These are phyloP conservation scores for Cryptoprocta ferox DNA, from an alignment of 2,797 vertebrate genomes.

Conservation along the genomic window DNA sequence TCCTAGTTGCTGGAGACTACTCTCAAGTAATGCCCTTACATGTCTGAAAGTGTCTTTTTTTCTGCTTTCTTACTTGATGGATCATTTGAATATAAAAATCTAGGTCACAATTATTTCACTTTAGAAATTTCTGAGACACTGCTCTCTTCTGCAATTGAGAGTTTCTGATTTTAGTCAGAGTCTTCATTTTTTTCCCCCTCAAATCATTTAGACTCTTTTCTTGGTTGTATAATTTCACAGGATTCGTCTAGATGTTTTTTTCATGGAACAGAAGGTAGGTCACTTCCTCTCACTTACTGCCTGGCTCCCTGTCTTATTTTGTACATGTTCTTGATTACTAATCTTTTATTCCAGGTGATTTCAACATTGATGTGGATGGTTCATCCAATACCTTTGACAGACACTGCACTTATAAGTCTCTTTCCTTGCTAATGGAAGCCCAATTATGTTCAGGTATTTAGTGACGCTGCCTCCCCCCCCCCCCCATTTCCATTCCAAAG, in stretches of 20 bases:
- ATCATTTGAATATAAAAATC: constrained; percentile 23
- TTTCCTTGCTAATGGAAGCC: not conserved
- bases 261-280: not conserved
- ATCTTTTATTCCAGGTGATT: not conserved
- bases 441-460: not conserved
- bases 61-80: not conserved
- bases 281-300: not conserved
- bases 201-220: not conserved
- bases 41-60: constrained; percentile 32
- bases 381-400: not conserved
- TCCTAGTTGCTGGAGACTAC: constrained; percentile 46
- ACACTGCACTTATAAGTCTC: not conserved
- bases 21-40: not conserved
- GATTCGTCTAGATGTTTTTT: not conserved
- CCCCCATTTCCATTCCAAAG: not conserved
- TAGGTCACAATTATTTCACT: constrained; percentile 37
- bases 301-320: not conserved
- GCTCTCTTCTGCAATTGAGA: not conserved
- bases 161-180: constrained; percentile 48
- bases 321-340: not conserved
- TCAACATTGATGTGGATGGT: not conserved
- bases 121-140: constrained; percentile 32
- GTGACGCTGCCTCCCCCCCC: not conserved
- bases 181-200: not conserved
- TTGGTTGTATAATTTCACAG: constrained; percentile 14